These are phyloP conservation scores for Taenaris catops DNA, from an alignment of 2,888 invertebrate species.

Conservation along the genomic window DNA sequence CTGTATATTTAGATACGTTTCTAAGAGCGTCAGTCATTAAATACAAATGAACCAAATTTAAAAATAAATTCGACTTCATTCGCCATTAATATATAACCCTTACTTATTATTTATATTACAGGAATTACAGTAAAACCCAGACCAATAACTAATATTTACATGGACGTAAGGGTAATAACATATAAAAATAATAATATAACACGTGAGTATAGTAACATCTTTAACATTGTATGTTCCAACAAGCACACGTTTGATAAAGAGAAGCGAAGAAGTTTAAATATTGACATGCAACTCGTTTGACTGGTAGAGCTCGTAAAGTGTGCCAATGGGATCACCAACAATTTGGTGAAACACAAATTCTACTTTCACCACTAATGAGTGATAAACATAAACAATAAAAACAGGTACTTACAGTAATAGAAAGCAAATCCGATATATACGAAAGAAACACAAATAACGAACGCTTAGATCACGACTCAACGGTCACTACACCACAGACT, in stretches of 20 bases:
- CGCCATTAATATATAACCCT: too few relatives aligned
- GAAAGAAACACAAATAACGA: constrained; percentile 42
- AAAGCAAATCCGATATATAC: constrained; percentile 76
- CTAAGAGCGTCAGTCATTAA: too few relatives aligned
- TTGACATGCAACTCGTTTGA: constrained; percentile 24
- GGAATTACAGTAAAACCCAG: too few relatives aligned
- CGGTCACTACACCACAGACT: constrained; percentile 52
- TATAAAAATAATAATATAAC: too few relatives aligned
- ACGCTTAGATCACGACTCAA: constrained; percentile 58
- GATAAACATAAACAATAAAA: constrained; percentile 61
- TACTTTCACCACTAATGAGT: constrained; percentile 51
- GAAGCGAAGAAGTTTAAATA: constrained; percentile 20
- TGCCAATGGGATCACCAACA: constrained; percentile 29
- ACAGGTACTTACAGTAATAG: constrained; percentile 72
- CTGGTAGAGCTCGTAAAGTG: constrained; percentile 24
- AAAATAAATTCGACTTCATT: too few relatives aligned
- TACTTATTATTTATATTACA: too few relatives aligned
- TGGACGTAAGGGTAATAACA: too few relatives aligned
- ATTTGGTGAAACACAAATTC: constrained; percentile 32
- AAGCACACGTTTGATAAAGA: constrained; percentile 8
- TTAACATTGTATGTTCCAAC: too few relatives aligned
- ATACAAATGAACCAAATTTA: too few relatives aligned
- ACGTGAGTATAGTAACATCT: too few relatives aligned
- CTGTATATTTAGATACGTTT: too few relatives aligned
- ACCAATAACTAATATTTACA: too few relatives aligned